Conservation (phyloP, 2,113 vertebrate genomes). For the Cisticola juncidis region DNA sequence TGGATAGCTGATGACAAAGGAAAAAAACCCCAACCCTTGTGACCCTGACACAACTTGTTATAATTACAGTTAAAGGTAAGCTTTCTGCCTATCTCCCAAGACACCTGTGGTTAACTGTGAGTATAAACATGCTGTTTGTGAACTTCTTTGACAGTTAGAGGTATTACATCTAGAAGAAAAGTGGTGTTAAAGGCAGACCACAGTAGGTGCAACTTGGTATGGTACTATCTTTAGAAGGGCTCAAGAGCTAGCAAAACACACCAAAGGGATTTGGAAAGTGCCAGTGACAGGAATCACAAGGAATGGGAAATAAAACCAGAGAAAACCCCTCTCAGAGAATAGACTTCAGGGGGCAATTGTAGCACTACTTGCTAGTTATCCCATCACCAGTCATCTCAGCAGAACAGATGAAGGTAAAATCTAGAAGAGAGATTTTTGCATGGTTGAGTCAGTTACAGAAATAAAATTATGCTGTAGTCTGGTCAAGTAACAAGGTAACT, state of each 20-base stretch:
- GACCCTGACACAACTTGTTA: neutral
- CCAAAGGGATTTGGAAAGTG: neutral
- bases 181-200: neutral
- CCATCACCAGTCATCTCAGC: neutral
- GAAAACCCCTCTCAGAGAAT: rapidly evolving
- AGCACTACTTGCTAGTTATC: neutral
- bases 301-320: neutral
- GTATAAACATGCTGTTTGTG: neutral
- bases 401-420: neutral
- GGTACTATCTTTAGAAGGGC: neutral
- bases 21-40: neutral
- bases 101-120: neutral
- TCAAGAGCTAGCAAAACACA: neutral
- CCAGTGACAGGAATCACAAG: neutral
- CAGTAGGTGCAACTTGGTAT: neutral
- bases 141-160: neutral
- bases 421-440: neutral
- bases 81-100: neutral
- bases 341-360: neutral
- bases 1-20: neutral
- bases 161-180: neutral
- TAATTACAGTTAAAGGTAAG: neutral
- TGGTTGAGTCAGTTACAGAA: neutral
- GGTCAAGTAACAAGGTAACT: neutral
- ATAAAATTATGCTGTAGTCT: neutral